Evolutionary conservation across 2,888 invertebrate genomes (phyloP).

Genomic region (Parnassius orleans): DNA sequence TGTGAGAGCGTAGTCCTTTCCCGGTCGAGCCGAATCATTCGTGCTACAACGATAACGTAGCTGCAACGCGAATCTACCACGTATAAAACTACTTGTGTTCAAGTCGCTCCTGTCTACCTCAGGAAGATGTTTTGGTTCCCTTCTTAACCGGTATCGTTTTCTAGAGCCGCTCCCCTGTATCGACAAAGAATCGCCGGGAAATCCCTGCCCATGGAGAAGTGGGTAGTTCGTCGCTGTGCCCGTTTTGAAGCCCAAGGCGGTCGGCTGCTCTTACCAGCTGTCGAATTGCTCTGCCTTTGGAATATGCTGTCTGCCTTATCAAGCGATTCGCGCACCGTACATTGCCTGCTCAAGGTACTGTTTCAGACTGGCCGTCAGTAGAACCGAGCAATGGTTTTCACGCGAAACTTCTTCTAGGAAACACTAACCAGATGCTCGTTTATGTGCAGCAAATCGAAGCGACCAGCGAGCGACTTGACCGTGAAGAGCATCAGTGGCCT

Average conservation of each 20-base stretch:
- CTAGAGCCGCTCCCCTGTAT: slow-evolving; percentile 88
- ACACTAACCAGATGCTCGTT: not conserved
- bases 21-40: too few species aligned
- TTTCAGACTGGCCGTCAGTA: too few species aligned
- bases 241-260: slow-evolving; percentile 89
- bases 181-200: slow-evolving; percentile 97
- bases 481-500: slow-evolving; percentile 41
- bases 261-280: slow-evolving; percentile 88
- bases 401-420: too few species aligned
- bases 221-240: slow-evolving; percentile 91
- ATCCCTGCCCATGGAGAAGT: slow-evolving; percentile 98
- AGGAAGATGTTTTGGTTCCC: not conserved
- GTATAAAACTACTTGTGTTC: not conserved
- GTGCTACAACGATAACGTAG: too few species aligned
- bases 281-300: slow-evolving; percentile 96
- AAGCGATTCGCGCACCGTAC: slow-evolving; percentile 83
- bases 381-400: too few species aligned
- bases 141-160: slow-evolving; percentile 8
- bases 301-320: slow-evolving; percentile 93
- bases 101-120: not conserved
- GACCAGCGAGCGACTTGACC: slow-evolving; percentile 38
- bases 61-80: too few species aligned
- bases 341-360: slow-evolving; percentile 80
- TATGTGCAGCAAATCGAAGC: slow-evolving; percentile 50
- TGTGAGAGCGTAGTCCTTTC: too few species aligned